Evolutionary conservation across 2,888 invertebrate species (phyloP).

Genomic region (Noctua comes): DNA sequence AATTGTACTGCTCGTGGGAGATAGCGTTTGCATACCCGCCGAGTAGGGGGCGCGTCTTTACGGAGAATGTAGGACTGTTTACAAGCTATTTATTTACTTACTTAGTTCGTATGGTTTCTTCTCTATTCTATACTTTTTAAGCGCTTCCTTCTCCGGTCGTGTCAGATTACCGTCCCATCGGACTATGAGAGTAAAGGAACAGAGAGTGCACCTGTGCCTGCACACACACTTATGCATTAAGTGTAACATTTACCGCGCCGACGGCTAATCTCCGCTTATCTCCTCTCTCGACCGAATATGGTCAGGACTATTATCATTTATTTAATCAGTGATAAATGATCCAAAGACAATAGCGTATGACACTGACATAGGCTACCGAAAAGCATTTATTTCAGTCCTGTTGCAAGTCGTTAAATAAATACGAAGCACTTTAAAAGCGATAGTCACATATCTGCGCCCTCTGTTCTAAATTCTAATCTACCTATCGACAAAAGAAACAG

Average conservation of each 20-base stretch:
- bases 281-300: neutral
- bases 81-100: neutral
- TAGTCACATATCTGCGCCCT: neutral
- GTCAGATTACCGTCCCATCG: neutral
- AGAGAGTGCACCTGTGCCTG: neutral
- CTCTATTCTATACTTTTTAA: neutral
- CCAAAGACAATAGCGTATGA: neutral
- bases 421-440: neutral
- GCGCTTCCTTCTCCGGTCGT: neutral
- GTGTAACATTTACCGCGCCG: too few species aligned
- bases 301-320: neutral
- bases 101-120: neutral
- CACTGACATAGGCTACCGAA: neutral
- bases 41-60: conserved; percentile 72
- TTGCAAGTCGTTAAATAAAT: neutral
- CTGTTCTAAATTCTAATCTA: neutral
- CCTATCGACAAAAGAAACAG: neutral
- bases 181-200: neutral
- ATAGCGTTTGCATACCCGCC: conserved; percentile 86
- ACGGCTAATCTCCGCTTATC: too few species aligned
- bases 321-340: neutral
- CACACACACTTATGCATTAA: too few species aligned
- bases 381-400: neutral
- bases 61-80: conserved; percentile 11
- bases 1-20: conserved; percentile 88